Conservation (phyloP, 2,113 vertebrate genomes). For the Colistium nudipinnis region DNA sequence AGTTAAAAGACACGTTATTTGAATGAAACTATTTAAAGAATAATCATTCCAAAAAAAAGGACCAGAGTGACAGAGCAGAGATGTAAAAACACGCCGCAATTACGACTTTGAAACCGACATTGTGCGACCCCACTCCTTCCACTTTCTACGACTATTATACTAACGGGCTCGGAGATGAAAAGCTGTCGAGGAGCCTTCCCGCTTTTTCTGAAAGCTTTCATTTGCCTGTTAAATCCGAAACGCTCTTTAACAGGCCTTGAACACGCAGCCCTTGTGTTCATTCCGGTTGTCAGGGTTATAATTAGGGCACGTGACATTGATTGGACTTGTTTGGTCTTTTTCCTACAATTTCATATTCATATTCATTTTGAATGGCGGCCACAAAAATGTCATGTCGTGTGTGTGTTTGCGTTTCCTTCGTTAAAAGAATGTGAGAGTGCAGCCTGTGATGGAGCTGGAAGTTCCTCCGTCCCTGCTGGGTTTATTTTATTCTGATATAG, state of each 20-base stretch:
- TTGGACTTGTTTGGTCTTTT: constrained; percentile 77
- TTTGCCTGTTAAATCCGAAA: constrained; percentile 90
- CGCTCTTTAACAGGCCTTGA: constrained; percentile 86
- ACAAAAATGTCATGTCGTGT: constrained; percentile 32
- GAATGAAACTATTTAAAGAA: constrained; percentile 8
- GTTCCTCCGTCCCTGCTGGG: constrained; percentile 39
- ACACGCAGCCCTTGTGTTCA: constrained; percentile 82
- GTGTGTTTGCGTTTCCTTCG: constrained; percentile 37
- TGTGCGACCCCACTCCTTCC: constrained; percentile 71
- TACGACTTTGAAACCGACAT: constrained; percentile 86
- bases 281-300: constrained; percentile 84
- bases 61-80: constrained; percentile 82
- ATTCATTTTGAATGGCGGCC: constrained; percentile 50
- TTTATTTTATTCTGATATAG: constrained; percentile 28
- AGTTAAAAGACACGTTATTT: constrained; percentile 48
- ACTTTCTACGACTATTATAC: constrained; percentile 90
- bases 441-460: constrained; percentile 28
- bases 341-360: constrained; percentile 62
- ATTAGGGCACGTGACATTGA: constrained; percentile 81
- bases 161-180: constrained; percentile 92
- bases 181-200: constrained; percentile 83
- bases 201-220: constrained; percentile 87
- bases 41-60: background rate
- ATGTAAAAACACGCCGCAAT: constrained; percentile 86
- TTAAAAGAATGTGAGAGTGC: constrained; percentile 30